These are phyloP conservation scores for Psittacula derbiana DNA, from an alignment of 2,797 vertebrate genomes.

Conservation along the genomic window DNA sequence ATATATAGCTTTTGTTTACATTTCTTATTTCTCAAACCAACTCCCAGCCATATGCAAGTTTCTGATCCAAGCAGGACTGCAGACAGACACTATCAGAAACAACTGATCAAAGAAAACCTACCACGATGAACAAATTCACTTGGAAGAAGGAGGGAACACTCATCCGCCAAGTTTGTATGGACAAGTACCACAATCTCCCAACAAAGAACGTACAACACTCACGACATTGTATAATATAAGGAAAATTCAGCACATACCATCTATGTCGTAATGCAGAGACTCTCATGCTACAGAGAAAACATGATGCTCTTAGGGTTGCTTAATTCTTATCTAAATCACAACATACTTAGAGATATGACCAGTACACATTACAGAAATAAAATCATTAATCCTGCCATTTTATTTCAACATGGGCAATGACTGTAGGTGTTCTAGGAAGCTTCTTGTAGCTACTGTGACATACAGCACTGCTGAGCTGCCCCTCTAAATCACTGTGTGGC, in stretches of 20 bases:
- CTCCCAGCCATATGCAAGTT: background rate
- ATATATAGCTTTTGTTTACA: background rate
- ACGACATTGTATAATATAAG: accelerated
- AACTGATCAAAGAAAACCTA: background rate
- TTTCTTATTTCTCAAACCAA: background rate
- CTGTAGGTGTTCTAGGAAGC: background rate
- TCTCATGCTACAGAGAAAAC: background rate
- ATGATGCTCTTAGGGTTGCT: accelerated
- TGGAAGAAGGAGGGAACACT: background rate
- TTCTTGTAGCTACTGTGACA: background rate
- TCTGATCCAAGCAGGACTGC: background rate
- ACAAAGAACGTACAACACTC: background rate
- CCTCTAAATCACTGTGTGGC: background rate
- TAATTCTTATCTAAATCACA: background rate
- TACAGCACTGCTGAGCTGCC: background rate
- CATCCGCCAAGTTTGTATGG: accelerated
- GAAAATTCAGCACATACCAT: background rate
- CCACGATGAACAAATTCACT: accelerated
- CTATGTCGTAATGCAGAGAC: background rate
- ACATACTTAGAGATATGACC: background rate
- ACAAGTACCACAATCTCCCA: background rate
- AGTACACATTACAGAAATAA: background rate
- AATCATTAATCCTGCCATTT: background rate
- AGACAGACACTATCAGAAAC: background rate
- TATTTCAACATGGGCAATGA: background rate